Conservation (phyloP, 2,797 vertebrate genomes). For the Emys orbicularis region DNA sequence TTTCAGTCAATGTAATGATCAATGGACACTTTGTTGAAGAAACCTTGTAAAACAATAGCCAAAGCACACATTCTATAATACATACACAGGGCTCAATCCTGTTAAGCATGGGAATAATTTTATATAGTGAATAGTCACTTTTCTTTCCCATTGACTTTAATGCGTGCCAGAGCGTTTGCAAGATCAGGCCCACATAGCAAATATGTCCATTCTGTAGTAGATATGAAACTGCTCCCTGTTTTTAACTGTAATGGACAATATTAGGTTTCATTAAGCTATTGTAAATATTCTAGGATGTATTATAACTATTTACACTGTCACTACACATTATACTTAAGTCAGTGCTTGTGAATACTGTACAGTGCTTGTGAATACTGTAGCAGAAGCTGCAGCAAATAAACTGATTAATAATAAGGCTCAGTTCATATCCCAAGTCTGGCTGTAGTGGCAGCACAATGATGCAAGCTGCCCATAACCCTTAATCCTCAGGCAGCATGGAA, state of each 20-base stretch:
- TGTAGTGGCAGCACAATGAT: not conserved
- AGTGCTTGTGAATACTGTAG: not conserved
- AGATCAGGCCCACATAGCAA: not conserved
- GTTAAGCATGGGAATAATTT: not conserved
- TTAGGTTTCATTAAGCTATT: not conserved
- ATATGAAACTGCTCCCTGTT: not conserved
- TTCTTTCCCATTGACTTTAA: too few species aligned
- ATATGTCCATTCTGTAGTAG: not conserved
- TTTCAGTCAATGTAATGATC: not conserved
- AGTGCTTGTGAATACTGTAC: not conserved
- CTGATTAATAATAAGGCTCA: not conserved
- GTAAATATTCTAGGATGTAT: not conserved
- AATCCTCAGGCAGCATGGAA: not conserved
- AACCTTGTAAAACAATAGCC: not conserved
- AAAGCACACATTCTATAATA: not conserved
- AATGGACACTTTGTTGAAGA: not conserved
- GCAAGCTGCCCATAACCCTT: accelerated
- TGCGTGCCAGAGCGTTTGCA: not conserved
- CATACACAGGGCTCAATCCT: not conserved
- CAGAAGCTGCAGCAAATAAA: not conserved
- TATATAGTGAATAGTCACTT: not conserved
- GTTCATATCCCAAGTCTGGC: not conserved
- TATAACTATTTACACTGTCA: not conserved
- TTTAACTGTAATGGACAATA: not conserved
- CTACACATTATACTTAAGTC: not conserved